Base-by-base conservation (phyloP, 2,888 invertebrate species). In the Acrobasis suavella region DNA sequence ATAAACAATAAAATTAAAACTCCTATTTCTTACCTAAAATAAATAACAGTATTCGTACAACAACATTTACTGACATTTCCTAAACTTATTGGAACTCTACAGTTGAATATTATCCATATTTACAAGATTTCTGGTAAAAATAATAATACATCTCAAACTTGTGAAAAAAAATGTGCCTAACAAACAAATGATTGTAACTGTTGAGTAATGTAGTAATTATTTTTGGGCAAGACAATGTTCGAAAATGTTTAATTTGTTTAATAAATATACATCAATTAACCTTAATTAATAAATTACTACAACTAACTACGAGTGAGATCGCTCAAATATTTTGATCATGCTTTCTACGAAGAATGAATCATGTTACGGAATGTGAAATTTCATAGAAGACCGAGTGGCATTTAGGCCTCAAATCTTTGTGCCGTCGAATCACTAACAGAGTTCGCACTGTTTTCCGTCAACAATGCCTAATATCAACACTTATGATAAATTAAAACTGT, bases 21-120 rank as follows among this genome's bases (percentile, higher is more conserved):
- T 79, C 79, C 69, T 78, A 77, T 76, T 50, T 69, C 75, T 72
- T 75, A 78, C 70, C 75, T 83, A 86, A 77, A 88, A 89, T 90
- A 90, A 90, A 90, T 91, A 91, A 89, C 87, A 80, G 66, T 74
- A 69, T 70, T 74, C 67, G 65, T 78, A 80, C 70, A 77, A 78
- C 74, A 77, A 76, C 72, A 73, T 72, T 71, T 71, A 59, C 64
- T 64, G 60, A 65, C 64, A 64, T 62, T 58, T 32, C 32, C 32
- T 32, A 32, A 32, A 66, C 49, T 46, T 46, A 64, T 65, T 75
- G 72, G 68, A 74, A 72, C 64, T 60, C 58, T 64, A 64, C 51
- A 68, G 63, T 62, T n/a, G 22, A 58, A 65, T 63, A 60, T 67
- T 56, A 65, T 63, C 62, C 67, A 64, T 67, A 69, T 67, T 64